Percentiles rank a stretch among this genome's conserved stretches.
Conservation (phyloP, 53 echinoderm and acorn worm genomes). For the Henricia sp. region DNA sequence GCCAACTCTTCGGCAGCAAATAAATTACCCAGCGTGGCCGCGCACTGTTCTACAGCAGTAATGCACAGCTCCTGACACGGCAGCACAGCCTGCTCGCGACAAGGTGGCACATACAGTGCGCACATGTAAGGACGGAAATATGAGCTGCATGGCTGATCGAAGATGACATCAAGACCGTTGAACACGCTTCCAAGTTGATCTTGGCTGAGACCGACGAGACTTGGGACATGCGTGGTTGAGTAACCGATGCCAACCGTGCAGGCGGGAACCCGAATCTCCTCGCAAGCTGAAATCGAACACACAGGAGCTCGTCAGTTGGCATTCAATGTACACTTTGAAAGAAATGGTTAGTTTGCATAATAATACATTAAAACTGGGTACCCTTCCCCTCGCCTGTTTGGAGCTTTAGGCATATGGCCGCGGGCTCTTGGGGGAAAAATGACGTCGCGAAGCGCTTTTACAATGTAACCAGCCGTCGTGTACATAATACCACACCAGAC, state of each 20-base stretch:
- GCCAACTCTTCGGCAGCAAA: background rate
- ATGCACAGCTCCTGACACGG: slow-evolving; percentile 3
- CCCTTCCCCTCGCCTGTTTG: too few species aligned
- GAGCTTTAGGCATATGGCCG: too few species aligned
- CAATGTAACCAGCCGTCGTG: too few species aligned
- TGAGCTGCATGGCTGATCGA: background rate
- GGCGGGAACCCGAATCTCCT: slow-evolving; percentile 1
- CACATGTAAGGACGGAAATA: slow-evolving; percentile 1
- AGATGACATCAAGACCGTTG: background rate
- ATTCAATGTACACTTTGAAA: background rate
- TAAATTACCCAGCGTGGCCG: background rate
- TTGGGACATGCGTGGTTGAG: background rate
- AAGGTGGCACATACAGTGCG: background rate
- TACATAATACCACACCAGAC: too few species aligned
- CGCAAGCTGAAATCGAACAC: background rate
- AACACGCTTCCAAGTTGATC: background rate
- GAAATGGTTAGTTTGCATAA: background rate
- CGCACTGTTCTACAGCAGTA: background rate
- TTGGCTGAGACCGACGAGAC: background rate
- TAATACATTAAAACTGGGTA: background rate
- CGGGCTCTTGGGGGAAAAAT: too few species aligned
- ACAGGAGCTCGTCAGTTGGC: background rate
- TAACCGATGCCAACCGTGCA: background rate
- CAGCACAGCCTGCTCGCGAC: background rate
- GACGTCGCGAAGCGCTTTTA: too few species aligned